A percentile compares a stretch with the other conserved stretches of the same genome.
Conservation (phyloP, 2,888 invertebrate genomes). For the Arrhopalites spinosus region DNA sequence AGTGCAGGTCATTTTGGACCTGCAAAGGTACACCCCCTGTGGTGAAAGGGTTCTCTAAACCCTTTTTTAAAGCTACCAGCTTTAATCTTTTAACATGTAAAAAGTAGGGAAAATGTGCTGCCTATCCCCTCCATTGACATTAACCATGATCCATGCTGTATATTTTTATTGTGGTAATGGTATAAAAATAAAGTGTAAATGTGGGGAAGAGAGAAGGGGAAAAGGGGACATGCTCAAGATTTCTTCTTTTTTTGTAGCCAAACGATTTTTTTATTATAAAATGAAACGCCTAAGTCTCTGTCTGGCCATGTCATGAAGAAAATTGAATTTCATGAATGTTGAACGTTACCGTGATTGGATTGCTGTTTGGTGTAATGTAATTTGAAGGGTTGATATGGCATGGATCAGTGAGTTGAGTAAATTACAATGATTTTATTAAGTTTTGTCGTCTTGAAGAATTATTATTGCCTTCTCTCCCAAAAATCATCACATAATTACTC, state of each 20-base stretch:
- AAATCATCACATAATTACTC: no score
- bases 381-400: conserved; percentile 4
- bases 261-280: conserved; percentile 4
- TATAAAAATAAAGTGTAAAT: neutral
- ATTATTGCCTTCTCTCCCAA: no score
- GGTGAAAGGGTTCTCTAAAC: no score
- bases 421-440: conserved; percentile 13
- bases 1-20: no score
- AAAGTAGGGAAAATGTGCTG: no score
- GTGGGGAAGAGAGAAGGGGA: neutral
- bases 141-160: no score
- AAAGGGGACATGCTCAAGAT: no score
- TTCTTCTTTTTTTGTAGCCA: neutral
- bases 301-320: conserved; percentile 13
- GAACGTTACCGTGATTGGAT: conserved; percentile 5
- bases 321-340: conserved; percentile 28
- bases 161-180: neutral
- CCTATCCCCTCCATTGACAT: no score
- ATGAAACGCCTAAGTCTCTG: neutral
- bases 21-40: no score
- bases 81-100: no score
- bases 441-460: conserved; percentile 2
- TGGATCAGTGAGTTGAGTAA: conserved; percentile 10
- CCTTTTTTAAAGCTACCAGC: no score
- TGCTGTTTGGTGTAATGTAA: conserved; percentile 15